Percentiles rank a stretch among this genome's conserved stretches.
Conservation (phyloP, 2,797 vertebrate species). For the Macropodus opercularis region DNA sequence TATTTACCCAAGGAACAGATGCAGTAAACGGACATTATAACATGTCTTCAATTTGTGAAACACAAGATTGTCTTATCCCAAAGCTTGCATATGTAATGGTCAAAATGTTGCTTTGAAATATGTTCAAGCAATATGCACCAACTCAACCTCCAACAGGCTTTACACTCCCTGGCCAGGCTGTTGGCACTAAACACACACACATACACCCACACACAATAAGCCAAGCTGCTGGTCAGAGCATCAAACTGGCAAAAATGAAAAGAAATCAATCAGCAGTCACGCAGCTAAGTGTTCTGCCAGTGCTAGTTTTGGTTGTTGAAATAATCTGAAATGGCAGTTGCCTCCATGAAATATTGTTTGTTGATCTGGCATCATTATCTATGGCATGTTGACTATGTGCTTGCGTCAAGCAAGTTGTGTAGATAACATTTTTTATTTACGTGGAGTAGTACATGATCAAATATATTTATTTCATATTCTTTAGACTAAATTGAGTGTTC, state of each 20-base stretch:
- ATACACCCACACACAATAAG: not conserved
- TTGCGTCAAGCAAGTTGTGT: too few species aligned
- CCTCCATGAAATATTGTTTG: not conserved
- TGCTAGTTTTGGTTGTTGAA: conserved; percentile 27
- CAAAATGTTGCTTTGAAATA: not conserved
- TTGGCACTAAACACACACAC: conserved; percentile 22
- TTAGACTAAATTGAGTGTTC: too few species aligned
- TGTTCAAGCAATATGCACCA: conserved; percentile 18
- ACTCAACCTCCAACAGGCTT: conserved; percentile 39
- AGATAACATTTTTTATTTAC: too few species aligned
- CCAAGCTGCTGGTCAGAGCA: conserved; percentile 32
- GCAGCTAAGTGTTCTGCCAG: conserved; percentile 28
- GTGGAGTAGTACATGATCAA: too few species aligned
- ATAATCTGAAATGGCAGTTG: conserved; percentile 28
- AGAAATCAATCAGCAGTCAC: conserved; percentile 49
- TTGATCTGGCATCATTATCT: conserved; percentile 20
- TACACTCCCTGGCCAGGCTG: conserved; percentile 20
- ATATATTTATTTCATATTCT: too few species aligned
- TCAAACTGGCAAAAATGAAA: conserved; percentile 49
- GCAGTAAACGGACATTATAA: not conserved
- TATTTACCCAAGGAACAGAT: conserved; percentile 23
- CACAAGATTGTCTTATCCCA: not conserved
- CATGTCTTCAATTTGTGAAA: not conserved
- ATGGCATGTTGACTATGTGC: too few species aligned
- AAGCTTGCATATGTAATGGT: not conserved